phyloP scores from a whole-genome alignment of 2,797 vertebrate genomes.

The Enteromius argenteus region DNA sequence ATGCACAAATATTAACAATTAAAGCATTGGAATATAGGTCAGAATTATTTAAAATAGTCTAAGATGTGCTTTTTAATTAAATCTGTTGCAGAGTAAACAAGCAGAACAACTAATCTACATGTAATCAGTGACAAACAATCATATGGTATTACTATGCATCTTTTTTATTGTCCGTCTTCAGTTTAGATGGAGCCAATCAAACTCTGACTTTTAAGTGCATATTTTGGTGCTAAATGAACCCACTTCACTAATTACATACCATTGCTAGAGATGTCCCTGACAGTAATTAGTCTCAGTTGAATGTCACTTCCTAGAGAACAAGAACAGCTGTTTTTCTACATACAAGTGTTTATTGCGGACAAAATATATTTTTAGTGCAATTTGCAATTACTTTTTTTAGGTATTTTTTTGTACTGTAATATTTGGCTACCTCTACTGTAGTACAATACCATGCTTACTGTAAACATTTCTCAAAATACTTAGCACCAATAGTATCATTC shows the following conservation, averaged over 20 bases:
- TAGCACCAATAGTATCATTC: background rate
- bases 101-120: background rate
- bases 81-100: background rate
- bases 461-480: background rate
- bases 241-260: constrained; percentile 38
- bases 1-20: background rate
- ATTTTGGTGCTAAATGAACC: background rate
- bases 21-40: background rate
- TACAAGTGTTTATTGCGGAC: background rate
- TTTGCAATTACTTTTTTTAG: background rate
- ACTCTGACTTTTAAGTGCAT: constrained; percentile 9
- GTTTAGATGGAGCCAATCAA: background rate
- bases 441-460: background rate
- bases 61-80: constrained; percentile 10
- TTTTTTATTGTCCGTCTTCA: background rate
- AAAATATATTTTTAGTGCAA: background rate
- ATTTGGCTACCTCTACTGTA: background rate
- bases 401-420: background rate
- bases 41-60: background rate
- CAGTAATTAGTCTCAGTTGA: constrained; percentile 31
- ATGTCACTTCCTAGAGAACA: background rate
- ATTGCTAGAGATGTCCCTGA: constrained; percentile 18
- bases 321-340: background rate
- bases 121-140: constrained; percentile 8
- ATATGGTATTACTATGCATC: background rate